Conservation (phyloP, 1,140 invertebrate genomes). For the Ctenoplectra terminalis region DNA sequence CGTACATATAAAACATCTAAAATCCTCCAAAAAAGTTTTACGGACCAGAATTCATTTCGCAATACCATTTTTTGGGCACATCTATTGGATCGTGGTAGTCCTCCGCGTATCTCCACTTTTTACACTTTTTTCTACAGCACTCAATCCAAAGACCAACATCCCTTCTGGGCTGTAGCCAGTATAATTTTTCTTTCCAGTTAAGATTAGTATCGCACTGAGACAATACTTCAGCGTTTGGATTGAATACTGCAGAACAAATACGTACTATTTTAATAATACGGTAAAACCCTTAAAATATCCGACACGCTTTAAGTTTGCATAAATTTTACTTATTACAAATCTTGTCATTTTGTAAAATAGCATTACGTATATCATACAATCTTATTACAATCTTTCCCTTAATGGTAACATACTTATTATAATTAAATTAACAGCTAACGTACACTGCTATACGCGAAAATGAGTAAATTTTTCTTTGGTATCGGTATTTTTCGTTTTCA, state of each 20-base stretch:
- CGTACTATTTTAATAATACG: not conserved
- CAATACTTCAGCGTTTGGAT: not conserved
- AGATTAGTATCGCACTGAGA: constrained; percentile 2
- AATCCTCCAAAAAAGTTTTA: not conserved
- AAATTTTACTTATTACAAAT: constrained; percentile 50
- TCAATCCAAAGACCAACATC: constrained; percentile 85
- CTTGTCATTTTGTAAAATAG: constrained; percentile 29
- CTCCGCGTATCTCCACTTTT: constrained; percentile 84
- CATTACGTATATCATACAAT: constrained; percentile 47
- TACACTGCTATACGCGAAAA: constrained; percentile 67
- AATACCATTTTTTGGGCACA: constrained; percentile 86
- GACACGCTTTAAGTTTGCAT: not conserved
- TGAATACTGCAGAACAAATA: constrained; percentile 17
- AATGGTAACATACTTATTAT: constrained; percentile 38
- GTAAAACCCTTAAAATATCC: constrained; percentile 3
- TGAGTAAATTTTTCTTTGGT: constrained; percentile 58
- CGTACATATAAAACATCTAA: not conserved
- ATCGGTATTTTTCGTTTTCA: constrained; percentile 24
- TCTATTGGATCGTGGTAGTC: constrained; percentile 84
- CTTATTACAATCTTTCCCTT: constrained; percentile 46
- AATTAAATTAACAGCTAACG: constrained; percentile 47
- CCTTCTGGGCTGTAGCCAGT: constrained; percentile 82
- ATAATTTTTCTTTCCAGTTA: constrained; percentile 50
- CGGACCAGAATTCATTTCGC: constrained; percentile 85
- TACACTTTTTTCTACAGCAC: constrained; percentile 83